A percentile compares a stretch with the other conserved stretches of the same genome.
Conservation (phyloP, 2,888 invertebrate genomes). For the Lithosia quadra region DNA sequence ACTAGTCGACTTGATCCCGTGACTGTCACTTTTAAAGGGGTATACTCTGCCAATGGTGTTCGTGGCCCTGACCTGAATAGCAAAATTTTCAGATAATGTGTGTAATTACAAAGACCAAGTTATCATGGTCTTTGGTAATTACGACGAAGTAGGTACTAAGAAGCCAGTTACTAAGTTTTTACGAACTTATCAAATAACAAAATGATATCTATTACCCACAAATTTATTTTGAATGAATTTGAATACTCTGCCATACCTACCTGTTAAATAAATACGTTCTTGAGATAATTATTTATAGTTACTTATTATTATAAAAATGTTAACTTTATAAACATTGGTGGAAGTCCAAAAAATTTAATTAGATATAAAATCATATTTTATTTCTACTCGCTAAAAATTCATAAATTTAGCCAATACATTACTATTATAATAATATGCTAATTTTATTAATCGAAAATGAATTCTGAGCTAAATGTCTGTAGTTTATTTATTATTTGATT, state of each 20-base stretch:
- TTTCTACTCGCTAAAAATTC: neutral
- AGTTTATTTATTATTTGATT: conserved; percentile 2
- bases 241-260: neutral
- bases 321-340: too few species aligned
- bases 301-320: too few species aligned
- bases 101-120: too few species aligned
- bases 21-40: neutral
- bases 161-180: too few species aligned
- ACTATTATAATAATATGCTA: conserved; percentile 1
- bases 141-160: neutral
- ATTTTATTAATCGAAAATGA: conserved; percentile 2
- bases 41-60: neutral
- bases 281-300: neutral
- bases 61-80: neutral
- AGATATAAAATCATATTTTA: neutral
- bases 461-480: neutral
- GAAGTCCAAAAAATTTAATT: neutral
- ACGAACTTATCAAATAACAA: too few species aligned
- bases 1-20: neutral
- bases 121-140: too few species aligned
- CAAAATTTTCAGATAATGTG: neutral
- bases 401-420: neutral
- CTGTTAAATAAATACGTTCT: neutral
- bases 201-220: too few species aligned
- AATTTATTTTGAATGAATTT: too few species aligned